Conservation (phyloP, 2,888 invertebrate species). For the Phalera bucephala region DNA sequence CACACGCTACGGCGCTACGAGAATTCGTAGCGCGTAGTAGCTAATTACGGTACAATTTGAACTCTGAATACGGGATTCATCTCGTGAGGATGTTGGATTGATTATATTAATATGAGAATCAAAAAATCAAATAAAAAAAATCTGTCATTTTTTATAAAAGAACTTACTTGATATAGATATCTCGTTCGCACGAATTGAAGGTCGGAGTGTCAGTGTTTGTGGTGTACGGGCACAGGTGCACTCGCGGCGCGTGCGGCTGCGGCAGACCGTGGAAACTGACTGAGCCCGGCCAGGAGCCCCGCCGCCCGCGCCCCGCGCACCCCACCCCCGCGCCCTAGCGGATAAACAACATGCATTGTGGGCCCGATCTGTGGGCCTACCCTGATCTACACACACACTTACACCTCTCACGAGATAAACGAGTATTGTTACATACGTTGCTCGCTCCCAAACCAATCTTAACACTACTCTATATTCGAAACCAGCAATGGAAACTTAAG, state of each 20-base stretch:
- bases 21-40: conserved; percentile 33
- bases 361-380: conserved; percentile 72
- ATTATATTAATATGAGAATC: conserved; percentile 26
- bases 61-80: conserved; percentile 18
- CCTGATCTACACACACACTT: conserved; percentile 53
- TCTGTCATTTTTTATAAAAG: conserved; percentile 39
- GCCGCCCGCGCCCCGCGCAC: conserved; percentile 42
- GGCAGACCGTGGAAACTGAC: conserved; percentile 66
- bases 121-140: conserved; percentile 11
- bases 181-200: conserved; percentile 78
- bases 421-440: conserved; percentile 28
- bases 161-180: conserved; percentile 75
- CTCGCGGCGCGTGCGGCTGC: conserved; percentile 63
- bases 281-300: conserved; percentile 75
- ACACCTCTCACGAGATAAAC: conserved; percentile 40
- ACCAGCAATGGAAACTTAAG: conserved; percentile 30
- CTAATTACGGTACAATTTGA: conserved; percentile 17
- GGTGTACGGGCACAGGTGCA: conserved; percentile 51
- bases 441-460: conserved; percentile 9
- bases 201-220: conserved; percentile 67
- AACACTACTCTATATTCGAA: not conserved
- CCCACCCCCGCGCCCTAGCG: conserved; percentile 62
- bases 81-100: conserved; percentile 18
- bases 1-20: conserved; percentile 38
- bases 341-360: conserved; percentile 82